Conservation (phyloP, 1,140 invertebrate genomes). For the Dysdera silvatica region DNA sequence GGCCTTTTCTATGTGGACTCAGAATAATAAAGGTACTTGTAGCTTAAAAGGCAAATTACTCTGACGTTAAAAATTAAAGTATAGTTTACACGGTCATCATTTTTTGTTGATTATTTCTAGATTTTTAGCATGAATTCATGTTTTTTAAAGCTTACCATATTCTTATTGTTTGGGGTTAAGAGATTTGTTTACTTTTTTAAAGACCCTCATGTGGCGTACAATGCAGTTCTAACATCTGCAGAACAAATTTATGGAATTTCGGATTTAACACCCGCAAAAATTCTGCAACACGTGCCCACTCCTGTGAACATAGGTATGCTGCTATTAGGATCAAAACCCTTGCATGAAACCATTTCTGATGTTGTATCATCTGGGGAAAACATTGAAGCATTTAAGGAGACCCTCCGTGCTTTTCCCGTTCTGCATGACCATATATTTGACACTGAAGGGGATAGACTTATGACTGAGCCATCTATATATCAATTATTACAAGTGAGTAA, state of each 20-base stretch:
- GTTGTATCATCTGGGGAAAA: not conserved
- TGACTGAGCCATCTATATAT: slow-evolving; percentile 18
- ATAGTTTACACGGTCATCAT: too few species aligned
- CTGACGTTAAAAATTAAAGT: too few species aligned
- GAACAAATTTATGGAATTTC: slow-evolving; percentile 4
- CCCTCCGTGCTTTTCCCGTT: slow-evolving; percentile 4
- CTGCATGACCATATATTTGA: slow-evolving; percentile 14
- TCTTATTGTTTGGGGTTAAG: not conserved
- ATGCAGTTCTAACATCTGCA: slow-evolving; percentile 5
- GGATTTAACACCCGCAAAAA: not conserved
- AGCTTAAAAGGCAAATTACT: too few species aligned
- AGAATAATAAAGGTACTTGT: slow-evolving; percentile 16
- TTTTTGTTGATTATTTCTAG: not conserved
- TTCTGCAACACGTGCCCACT: not conserved
- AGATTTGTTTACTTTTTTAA: not conserved
- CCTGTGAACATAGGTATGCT: not conserved
- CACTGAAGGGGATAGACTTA: not conserved
- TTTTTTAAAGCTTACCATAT: not conserved
- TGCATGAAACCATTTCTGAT: not conserved
- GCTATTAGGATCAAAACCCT: slow-evolving; percentile 9
- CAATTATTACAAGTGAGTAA: slow-evolving; percentile 15
- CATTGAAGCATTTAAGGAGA: not conserved
- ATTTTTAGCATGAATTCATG: not conserved
- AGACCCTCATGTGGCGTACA: slow-evolving; percentile 12
- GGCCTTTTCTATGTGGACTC: slow-evolving; percentile 16